phyloP scores from a whole-genome alignment of 2,888 invertebrate genomes.

The Unio pictorum region DNA sequence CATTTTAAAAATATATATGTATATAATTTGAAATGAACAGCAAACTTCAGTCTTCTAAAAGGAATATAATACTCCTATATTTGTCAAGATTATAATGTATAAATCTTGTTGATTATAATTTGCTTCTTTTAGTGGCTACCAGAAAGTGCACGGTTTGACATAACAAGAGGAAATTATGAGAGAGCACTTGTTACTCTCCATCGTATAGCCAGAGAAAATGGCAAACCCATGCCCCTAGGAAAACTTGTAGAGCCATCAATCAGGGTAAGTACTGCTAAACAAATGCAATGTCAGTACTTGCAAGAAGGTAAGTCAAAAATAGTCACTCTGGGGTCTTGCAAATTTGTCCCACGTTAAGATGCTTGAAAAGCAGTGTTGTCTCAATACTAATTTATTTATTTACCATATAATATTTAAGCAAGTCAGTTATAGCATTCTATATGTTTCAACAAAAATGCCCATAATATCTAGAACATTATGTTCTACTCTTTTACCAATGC shows the following conservation, averaged over 20 bases:
- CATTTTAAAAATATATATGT: no score
- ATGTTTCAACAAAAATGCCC: no score
- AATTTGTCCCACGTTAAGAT: background rate
- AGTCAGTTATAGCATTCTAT: no score
- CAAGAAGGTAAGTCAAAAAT: background rate
- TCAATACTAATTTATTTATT: no score
- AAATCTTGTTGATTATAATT: background rate
- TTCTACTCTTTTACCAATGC: no score
- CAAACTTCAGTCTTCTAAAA: no score
- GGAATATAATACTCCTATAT: no score
- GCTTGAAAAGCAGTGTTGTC: background rate
- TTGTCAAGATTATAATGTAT: no score
- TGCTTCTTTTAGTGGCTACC: constrained; percentile 86
- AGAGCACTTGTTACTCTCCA: constrained; percentile 88
- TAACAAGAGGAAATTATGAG: constrained; percentile 88
- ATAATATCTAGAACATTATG: no score
- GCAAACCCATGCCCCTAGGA: constrained; percentile 89
- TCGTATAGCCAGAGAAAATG: constrained; percentile 90
- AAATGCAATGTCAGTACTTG: background rate
- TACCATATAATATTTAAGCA: no score
- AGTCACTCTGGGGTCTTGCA: background rate
- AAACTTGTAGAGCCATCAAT: constrained; percentile 57
- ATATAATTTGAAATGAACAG: no score
- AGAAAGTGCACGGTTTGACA: constrained; percentile 91
- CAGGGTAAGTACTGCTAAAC: constrained; percentile 27